These are phyloP conservation scores for Notechis scutatus DNA, from an alignment of 2,113 vertebrate genomes.

Conservation along the genomic window DNA sequence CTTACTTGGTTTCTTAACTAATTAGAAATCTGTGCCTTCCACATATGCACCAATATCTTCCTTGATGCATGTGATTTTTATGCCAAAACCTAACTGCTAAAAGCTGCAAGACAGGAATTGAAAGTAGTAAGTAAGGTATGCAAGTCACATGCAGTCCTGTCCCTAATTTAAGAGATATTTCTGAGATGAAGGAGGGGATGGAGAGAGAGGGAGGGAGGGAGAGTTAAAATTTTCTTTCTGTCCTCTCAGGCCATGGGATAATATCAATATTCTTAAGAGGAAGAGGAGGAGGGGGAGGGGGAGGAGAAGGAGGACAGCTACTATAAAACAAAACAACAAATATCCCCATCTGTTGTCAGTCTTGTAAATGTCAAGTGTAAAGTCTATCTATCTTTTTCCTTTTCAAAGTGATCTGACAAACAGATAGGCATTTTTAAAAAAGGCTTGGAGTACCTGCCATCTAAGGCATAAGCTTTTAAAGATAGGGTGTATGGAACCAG, in stretches of 20 bases:
- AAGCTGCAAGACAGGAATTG: neutral
- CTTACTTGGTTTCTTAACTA: neutral
- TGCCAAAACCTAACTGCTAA: neutral
- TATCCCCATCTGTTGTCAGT: neutral
- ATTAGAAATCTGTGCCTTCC: neutral
- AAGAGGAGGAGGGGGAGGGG: no score
- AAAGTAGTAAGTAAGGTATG: neutral
- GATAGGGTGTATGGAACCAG: neutral
- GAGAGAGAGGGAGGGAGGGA: neutral
- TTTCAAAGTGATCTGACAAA: neutral
- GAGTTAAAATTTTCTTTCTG: neutral
- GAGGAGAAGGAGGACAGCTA: neutral
- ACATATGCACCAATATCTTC: neutral
- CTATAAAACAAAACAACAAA: neutral
- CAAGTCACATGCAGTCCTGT: neutral
- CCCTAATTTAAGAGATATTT: neutral
- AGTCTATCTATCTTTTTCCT: neutral
- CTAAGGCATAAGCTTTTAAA: neutral
- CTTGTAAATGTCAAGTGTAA: neutral
- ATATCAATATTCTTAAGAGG: neutral
- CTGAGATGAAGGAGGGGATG: neutral
- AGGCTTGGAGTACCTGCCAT: neutral
- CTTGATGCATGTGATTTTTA: neutral
- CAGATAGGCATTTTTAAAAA: neutral
- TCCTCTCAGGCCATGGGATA: neutral